A percentile compares a stretch with the other conserved stretches of the same genome.
These are phyloP conservation scores for Dasyurus viverrinus DNA, from an alignment of 2,113 vertebrate genomes.

Conservation along the genomic window DNA sequence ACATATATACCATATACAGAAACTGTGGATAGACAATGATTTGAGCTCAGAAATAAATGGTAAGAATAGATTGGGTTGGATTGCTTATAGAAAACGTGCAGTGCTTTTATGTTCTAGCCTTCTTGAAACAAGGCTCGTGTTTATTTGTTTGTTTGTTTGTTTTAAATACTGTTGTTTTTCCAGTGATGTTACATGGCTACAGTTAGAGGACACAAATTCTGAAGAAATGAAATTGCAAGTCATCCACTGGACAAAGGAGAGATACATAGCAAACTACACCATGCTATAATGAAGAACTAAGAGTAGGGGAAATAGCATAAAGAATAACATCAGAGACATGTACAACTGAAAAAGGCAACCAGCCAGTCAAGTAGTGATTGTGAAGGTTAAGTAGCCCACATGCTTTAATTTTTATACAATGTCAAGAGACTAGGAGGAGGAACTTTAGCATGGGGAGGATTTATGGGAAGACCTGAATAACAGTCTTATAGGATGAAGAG, in stretches of 20 bases:
- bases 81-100: neutral
- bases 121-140: neutral
- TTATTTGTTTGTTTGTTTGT: too few species aligned
- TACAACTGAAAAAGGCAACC: neutral
- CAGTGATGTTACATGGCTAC: neutral
- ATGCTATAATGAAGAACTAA: neutral
- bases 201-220: neutral
- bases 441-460: neutral
- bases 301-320: neutral
- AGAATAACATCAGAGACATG: neutral
- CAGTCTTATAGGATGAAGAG: neutral
- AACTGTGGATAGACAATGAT: neutral
- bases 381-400: neutral
- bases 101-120: neutral
- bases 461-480: neutral
- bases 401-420: neutral
- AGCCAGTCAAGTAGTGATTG: neutral
- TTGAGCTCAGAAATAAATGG: neutral
- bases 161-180: neutral
- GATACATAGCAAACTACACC: neutral
- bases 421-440: neutral
- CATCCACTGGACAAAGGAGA: neutral
- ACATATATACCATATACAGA: neutral
- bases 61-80: neutral
- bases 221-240: neutral